These are phyloP conservation scores for Lampropteryx suffumata DNA, from an alignment of 2,888 invertebrate genomes.

Conservation along the genomic window DNA sequence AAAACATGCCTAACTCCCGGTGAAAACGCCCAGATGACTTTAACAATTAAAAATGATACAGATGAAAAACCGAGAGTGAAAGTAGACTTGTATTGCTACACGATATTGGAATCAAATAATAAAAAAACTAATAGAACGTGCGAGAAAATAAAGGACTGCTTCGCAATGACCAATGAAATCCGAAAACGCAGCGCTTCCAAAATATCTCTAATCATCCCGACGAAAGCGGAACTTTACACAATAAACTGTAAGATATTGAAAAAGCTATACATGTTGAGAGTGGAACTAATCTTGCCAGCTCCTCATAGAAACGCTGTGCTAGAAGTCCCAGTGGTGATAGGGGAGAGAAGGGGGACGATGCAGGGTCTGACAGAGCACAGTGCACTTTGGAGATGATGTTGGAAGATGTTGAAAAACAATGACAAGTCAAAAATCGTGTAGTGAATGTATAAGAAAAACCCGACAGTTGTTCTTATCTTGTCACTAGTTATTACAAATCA, in stretches of 20 bases:
- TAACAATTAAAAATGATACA: slow-evolving; percentile 22
- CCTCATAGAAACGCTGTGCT: slow-evolving; percentile 21
- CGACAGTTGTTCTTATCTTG: no score
- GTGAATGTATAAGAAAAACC: no score
- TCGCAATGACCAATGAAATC: neutral
- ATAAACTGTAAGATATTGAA: slow-evolving; percentile 20
- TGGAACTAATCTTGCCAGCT: slow-evolving; percentile 20
- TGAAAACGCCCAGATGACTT: slow-evolving; percentile 14
- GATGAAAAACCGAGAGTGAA: slow-evolving; percentile 16
- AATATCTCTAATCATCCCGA: neutral
- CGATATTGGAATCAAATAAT: slow-evolving; percentile 14
- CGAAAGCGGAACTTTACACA: slow-evolving; percentile 18
- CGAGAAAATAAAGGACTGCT: slow-evolving; percentile 9
- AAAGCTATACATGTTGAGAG: slow-evolving; percentile 19
- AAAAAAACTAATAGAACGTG: neutral
- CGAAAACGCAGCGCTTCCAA: neutral
- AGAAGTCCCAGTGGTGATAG: slow-evolving; percentile 24
- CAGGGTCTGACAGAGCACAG: neutral
- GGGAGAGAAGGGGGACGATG: slow-evolving; percentile 10
- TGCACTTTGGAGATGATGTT: neutral
- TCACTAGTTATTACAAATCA: no score
- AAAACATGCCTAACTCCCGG: slow-evolving; percentile 23
- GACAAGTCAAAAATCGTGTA: no score
- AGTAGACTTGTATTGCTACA: slow-evolving; percentile 17
- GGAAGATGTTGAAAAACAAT: neutral